Evolutionary conservation across 1,140 invertebrate species (phyloP), one percentile per base, ranked within the genome.

Genomic region (Steinernema khuongi): DNA sequence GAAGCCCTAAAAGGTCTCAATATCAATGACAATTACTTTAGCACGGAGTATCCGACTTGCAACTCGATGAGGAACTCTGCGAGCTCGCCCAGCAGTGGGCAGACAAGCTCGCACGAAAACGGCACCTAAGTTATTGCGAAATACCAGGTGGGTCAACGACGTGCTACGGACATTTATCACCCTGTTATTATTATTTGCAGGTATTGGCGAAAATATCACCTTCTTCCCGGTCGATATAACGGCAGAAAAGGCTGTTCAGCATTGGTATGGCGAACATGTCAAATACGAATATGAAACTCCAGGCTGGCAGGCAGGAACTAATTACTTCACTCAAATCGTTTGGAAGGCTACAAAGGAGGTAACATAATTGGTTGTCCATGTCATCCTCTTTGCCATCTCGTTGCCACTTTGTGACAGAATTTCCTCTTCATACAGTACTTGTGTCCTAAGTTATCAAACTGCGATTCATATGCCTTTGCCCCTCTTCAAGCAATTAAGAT

Each of bases 271-370:
- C 32, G 82, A 84, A 70, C 74, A 83, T 60, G 75, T 75, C 44
- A 85, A 83, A 60, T 84, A 83, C 77, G 82, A 83, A 66, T 83
- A 80, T 68, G 82, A 83, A 69, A 81, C 82, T 14, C 83, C 83
- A 17, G 82, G 82, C 18, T 84, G 82, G 82, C 82, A 84, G 73
- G 71, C 44, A 70, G 83, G 83, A 60, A 85, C 82, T 19, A 84
- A 84, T 75, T 84, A 85, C 73, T 84, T 84, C 69, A 85, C 82
- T 1, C 82, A 84, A 75, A 79, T 84, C 50, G 72, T 84, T 18
- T 84, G 82, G 82, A 81, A 73, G 68, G 71, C 80, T 7, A 84
- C 82, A 30, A 75, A 71, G 76, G 79, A 85, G 72, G 84, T 85
- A 72, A 50, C 1, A 0, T 1, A n/a, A 17, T 71, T 67, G 28